Conservation (phyloP, 92 coral and sea anemone genomes). For the Metridium senile region DNA sequence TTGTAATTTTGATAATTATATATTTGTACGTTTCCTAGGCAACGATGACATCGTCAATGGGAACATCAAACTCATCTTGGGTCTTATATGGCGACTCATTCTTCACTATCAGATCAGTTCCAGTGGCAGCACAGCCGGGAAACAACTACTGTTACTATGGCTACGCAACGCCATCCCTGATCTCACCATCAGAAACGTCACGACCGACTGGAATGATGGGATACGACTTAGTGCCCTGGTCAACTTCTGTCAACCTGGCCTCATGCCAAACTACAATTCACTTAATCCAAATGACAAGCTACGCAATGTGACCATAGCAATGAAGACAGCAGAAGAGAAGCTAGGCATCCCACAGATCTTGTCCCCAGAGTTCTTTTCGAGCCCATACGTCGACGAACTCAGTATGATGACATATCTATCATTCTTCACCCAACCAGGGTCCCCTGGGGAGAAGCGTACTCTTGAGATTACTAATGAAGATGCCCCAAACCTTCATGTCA, state of each 20-base stretch:
- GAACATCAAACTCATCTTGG: slow-evolving; percentile 90
- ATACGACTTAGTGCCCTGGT: slow-evolving; percentile 76
- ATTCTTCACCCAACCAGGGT: slow-evolving; percentile 91
- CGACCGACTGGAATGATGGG: slow-evolving; percentile 96
- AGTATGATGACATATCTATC: slow-evolving; percentile 99
- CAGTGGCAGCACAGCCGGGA: slow-evolving; percentile 93
- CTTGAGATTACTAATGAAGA: slow-evolving; percentile 80
- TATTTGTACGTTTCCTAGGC: slow-evolving; percentile 42
- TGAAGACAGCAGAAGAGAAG: slow-evolving; percentile 81
- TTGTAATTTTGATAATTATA: no score
- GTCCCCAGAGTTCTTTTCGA: slow-evolving; percentile 83
- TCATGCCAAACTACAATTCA: slow-evolving; percentile 79
- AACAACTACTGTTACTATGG: slow-evolving; percentile 86
- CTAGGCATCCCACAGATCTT: slow-evolving; percentile 81
- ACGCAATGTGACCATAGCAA: slow-evolving; percentile 59
- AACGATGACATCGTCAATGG: slow-evolving; percentile 95
- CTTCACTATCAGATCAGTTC: slow-evolving; percentile 98
- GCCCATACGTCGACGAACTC: slow-evolving; percentile 92
- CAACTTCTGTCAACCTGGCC: slow-evolving; percentile 83
- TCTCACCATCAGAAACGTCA: slow-evolving; percentile 80
- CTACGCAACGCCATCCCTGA: slow-evolving; percentile 89
- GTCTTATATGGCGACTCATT: slow-evolving; percentile 92
- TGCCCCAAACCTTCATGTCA: slow-evolving; percentile 72
- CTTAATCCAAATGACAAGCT: slow-evolving; percentile 73
- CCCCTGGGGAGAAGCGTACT: slow-evolving; percentile 91